Base-by-base conservation (phyloP, 2,797 vertebrate species). In the Pseudochaenichthys georgianus region DNA sequence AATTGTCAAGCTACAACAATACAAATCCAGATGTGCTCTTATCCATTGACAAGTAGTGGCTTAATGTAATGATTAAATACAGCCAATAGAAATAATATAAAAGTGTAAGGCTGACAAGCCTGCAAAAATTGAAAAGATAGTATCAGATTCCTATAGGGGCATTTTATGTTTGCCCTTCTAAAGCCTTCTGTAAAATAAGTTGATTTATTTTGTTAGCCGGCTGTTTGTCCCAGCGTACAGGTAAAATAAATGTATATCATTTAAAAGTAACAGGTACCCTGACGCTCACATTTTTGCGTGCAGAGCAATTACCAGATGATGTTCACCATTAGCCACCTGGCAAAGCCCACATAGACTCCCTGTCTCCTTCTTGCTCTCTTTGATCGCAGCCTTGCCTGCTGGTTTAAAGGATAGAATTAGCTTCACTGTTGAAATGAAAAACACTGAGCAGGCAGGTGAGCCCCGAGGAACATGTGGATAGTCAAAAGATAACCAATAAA, bases 241-340 rank as follows among this genome's bases (percentile, higher is more conserved):
- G 50, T 60, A 21, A 61, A 74, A 76, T 78, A 76, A 86, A 87
- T 79, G 31, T 83, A 78, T 83, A 63, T 80, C 13, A 84, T 92
- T 87, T 75, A n/a, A 84, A 43, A 71, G 64, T 66, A 73, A 78
- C 42, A 70, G 19, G 59, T 73, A 75, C 51, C 31, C 70, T 28
- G 57, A 88, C 75, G 88, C 87, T 67, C 87, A 63, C 63, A 88
- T 92, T 90, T 89, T 65, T 81, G 72, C 76, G 16, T n/a, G 45
- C 75, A 51, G 80, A 87, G 64, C 73, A 89, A 86, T 93, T 88
- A 88, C 82, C 86, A 86, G 69, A 84, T 65, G 60, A 80, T 81
- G 78, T 62, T 89, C 67, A 50, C 80, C 68, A 88, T 82, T 85
- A 88, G 87, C 84, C 90, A 92, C 85, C 91, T 91, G 92, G 89